Conservation (phyloP, 2,888 invertebrate species). For the Pheosia tremula region DNA sequence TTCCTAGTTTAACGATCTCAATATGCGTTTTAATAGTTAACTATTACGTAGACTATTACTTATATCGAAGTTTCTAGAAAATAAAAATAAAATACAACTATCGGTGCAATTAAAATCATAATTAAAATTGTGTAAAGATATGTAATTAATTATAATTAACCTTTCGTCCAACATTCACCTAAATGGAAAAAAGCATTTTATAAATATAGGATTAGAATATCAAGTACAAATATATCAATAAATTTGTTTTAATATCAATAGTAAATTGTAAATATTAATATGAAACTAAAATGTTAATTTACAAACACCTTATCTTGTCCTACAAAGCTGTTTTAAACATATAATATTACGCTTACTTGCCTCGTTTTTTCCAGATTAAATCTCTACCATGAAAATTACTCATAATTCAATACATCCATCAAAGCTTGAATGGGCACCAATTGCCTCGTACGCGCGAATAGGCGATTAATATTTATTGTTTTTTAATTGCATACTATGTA, state of each 20-base stretch:
- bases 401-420: conserved; percentile 51
- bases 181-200: too few relatives aligned
- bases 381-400: conserved; percentile 21
- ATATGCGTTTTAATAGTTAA: background rate
- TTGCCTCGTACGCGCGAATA: conserved; percentile 65
- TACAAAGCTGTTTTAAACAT: conserved; percentile 1
- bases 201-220: too few relatives aligned
- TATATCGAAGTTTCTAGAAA: background rate
- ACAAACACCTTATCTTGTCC: background rate
- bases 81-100: background rate
- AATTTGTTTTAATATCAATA: too few relatives aligned
- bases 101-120: background rate
- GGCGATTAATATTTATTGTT: conserved; percentile 54
- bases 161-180: too few relatives aligned
- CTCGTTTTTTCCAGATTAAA: conserved; percentile 12
- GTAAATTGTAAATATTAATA: too few relatives aligned
- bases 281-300: too few relatives aligned
- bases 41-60: background rate
- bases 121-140: background rate
- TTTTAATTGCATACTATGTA: conserved; percentile 34
- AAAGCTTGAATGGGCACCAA: conserved; percentile 61
- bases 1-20: background rate
- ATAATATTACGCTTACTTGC: conserved; percentile 6
- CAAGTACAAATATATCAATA: too few relatives aligned
- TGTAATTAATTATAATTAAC: too few relatives aligned